Conservation (phyloP, 2,797 vertebrate genomes). For the Urosaurus nigricauda region DNA sequence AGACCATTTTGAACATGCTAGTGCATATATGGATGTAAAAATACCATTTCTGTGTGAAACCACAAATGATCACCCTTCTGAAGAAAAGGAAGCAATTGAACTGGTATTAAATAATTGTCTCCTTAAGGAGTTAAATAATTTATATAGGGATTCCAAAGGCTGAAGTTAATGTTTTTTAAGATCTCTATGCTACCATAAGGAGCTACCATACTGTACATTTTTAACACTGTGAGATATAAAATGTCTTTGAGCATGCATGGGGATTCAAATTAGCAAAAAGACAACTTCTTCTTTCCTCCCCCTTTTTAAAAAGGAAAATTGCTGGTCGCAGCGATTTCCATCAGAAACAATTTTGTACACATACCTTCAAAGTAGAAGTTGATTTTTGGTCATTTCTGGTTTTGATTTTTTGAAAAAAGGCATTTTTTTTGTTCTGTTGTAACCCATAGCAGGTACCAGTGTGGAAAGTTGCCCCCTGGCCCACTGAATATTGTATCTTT, state of each 20-base stretch:
- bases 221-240: not conserved
- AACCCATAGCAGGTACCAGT: too few relatives aligned
- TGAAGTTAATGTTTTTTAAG: not conserved
- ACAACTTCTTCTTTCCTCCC: too few relatives aligned
- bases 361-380: too few relatives aligned
- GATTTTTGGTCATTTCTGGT: too few relatives aligned
- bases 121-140: not conserved
- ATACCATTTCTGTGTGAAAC: conserved; percentile 2
- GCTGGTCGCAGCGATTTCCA: too few relatives aligned
- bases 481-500: not conserved
- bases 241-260: not conserved
- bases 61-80: not conserved
- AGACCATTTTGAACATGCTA: not conserved
- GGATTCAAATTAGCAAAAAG: too few relatives aligned
- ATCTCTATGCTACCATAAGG: not conserved
- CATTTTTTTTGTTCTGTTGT: too few relatives aligned
- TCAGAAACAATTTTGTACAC: too few relatives aligned
- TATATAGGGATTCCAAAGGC: not conserved
- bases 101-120: conserved; percentile 3
- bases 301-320: too few relatives aligned
- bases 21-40: not conserved
- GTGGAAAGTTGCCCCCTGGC: too few relatives aligned
- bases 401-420: too few relatives aligned
- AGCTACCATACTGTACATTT: too few relatives aligned
- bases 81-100: not conserved